A percentile compares a stretch with the other conserved stretches of the same genome.
Evolutionary conservation across 2,888 invertebrate species (phyloP).

Genomic region (Pachydiplax longipennis): DNA sequence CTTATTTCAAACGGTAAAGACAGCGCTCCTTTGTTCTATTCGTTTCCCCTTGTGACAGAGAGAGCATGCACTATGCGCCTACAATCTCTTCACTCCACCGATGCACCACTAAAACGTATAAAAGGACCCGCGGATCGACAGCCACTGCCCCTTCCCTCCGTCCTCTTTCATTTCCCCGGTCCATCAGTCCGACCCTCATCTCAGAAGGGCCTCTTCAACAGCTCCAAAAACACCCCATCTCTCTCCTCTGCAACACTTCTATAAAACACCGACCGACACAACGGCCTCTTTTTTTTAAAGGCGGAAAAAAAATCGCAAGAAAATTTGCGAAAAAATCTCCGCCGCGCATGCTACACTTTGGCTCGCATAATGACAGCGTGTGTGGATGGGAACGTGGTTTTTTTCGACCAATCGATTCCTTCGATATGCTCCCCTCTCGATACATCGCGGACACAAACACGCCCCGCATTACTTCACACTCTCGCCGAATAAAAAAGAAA

Average conservation of each 20-base stretch:
- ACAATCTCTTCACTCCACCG: neutral
- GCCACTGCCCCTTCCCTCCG: neutral
- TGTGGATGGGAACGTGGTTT: neutral
- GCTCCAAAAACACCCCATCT: neutral
- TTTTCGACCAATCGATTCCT: slow-evolving; percentile 14
- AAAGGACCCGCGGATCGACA: neutral
- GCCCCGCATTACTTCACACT: slow-evolving; percentile 25
- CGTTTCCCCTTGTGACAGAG: neutral
- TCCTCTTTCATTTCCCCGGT: neutral
- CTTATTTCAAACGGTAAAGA: neutral
- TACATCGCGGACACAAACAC: neutral
- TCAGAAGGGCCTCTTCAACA: slow-evolving; percentile 1
- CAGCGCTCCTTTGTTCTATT: neutral
- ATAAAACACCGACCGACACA: neutral
- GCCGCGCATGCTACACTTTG: neutral
- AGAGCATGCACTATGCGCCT: neutral
- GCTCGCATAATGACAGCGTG: neutral
- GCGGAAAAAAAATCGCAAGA: neutral
- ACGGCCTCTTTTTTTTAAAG: neutral
- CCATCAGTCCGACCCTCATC: neutral
- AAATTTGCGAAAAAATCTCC: neutral
- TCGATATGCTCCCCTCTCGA: neutral
- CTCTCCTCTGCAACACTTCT: neutral
- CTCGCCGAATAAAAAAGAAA: slow-evolving; percentile 13
- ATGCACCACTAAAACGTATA: neutral